phyloP scores from a whole-genome alignment of 2,797 vertebrate genomes.

The Avahi laniger region DNA sequence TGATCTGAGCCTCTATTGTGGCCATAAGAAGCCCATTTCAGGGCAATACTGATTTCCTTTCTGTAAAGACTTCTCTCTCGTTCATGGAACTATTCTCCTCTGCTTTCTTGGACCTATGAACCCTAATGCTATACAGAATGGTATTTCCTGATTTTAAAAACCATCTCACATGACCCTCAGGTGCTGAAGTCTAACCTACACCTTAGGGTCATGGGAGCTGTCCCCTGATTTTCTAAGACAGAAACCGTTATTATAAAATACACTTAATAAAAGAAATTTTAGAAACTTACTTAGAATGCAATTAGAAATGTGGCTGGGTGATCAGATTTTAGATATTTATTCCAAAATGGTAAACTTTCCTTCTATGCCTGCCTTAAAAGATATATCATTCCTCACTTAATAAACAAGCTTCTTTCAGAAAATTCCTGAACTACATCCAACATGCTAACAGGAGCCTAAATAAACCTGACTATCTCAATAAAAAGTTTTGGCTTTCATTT shows the following conservation, averaged over 20 bases:
- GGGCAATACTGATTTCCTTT: neutral
- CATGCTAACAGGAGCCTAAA: neutral
- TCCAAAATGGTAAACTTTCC: neutral
- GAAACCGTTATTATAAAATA: conserved; percentile 26
- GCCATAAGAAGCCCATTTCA: neutral
- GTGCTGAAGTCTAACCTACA: neutral
- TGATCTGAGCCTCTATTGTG: neutral
- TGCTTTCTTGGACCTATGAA: neutral
- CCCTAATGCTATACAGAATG: neutral
- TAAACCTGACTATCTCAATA: conserved; percentile 37
- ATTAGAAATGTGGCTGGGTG: neutral
- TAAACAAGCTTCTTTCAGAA: conserved; percentile 42
- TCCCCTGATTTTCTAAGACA: conserved; percentile 15
- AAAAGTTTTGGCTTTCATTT: conserved; percentile 27
- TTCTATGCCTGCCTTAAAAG: conserved; percentile 39
- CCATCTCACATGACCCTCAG: neutral
- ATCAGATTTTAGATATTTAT: neutral
- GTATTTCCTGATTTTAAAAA: conserved; percentile 18
- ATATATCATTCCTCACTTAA: conserved; percentile 47
- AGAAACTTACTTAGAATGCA: neutral
- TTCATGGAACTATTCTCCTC: neutral
- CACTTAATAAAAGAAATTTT: neutral
- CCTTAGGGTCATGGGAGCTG: neutral
- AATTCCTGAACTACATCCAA: conserved; percentile 46
- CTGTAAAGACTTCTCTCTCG: neutral